Evolutionary conservation across 2,888 invertebrate species (phyloP).

Genomic region (Catocala fraxini): DNA sequence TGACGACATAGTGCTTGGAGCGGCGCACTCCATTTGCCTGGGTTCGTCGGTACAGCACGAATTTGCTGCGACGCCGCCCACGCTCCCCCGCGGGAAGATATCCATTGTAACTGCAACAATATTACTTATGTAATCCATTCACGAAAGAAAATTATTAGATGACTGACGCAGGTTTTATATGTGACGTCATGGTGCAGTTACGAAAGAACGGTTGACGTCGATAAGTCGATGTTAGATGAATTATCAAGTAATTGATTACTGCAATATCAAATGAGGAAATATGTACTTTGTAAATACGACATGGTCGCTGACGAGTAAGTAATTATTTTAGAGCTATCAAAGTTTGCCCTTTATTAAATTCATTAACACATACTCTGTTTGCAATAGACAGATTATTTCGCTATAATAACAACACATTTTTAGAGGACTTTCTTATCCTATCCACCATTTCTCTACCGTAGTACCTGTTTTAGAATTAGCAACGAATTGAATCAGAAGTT

Average conservation of each 20-base stretch:
- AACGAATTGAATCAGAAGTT: too few relatives aligned
- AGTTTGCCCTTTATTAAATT: too few relatives aligned
- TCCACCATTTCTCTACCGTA: too few relatives aligned
- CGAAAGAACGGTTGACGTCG: conserved; percentile 8
- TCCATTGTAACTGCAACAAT: conserved; percentile 94
- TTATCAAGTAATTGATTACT: background rate
- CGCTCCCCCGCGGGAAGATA: conserved; percentile 97
- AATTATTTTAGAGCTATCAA: too few relatives aligned
- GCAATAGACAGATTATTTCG: too few relatives aligned
- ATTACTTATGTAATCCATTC: conserved; percentile 8
- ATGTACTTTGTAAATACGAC: too few relatives aligned
- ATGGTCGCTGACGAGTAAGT: too few relatives aligned
- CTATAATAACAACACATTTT: too few relatives aligned
- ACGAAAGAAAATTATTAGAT: background rate
- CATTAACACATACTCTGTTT: too few relatives aligned
- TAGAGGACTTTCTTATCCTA: too few relatives aligned
- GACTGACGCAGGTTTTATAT: background rate
- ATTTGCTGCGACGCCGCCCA: conserved; percentile 97
- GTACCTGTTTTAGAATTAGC: too few relatives aligned
- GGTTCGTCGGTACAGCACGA: conserved; percentile 94
- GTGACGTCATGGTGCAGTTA: conserved; percentile 3
- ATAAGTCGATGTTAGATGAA: background rate
- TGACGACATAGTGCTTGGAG: conserved; percentile 98
- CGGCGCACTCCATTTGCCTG: conserved; percentile 97
- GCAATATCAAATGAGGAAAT: background rate